phyloP scores from a whole-genome alignment of 2,888 invertebrate species.

The Hirtodrosophila alboralis region DNA sequence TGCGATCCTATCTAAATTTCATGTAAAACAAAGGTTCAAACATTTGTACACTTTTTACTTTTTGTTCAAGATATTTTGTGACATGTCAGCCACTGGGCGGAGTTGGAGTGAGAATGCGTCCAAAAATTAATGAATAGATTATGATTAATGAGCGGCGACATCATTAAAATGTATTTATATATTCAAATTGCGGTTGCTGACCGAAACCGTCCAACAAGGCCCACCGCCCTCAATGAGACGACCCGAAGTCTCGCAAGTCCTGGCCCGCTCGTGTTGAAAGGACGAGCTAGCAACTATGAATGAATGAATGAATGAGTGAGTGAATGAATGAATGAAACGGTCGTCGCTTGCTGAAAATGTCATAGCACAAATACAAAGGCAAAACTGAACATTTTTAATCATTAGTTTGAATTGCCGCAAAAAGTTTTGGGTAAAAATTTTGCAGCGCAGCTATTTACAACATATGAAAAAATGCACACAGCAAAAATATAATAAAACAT shows the following conservation, averaged over 20 bases:
- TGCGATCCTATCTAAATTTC: conserved; percentile 65
- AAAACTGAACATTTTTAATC: conserved; percentile 67
- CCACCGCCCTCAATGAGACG: conserved; percentile 34
- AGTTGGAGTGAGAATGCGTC: conserved; percentile 20
- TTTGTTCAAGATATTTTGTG: conserved; percentile 45
- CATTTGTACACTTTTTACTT: conserved; percentile 56
- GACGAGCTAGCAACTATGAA: conserved; percentile 22
- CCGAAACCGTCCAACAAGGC: conserved; percentile 28
- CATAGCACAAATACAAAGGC: conserved; percentile 59
- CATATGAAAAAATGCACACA: conserved; percentile 72
- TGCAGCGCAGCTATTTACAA: conserved; percentile 64
- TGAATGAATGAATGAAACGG: conserved; percentile 54
- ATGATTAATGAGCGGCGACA: conserved; percentile 79
- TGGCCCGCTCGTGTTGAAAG: conserved; percentile 20
- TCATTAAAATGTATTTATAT: conserved; percentile 78
- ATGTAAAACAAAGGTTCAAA: conserved; percentile 68
- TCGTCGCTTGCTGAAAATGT: conserved; percentile 56
- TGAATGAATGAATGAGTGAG: too few species aligned
- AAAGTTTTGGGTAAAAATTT: conserved; percentile 50
- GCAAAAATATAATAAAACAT: conserved; percentile 61
- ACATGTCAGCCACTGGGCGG: conserved; percentile 58
- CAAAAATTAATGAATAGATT: conserved; percentile 79
- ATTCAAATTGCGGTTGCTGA: conserved; percentile 78
- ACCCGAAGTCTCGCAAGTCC: conserved; percentile 10
- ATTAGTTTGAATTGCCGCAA: conserved; percentile 77